These are phyloP conservation scores for Tetragnatha montana DNA, from an alignment of 2,888 invertebrate genomes.

Conservation along the genomic window DNA sequence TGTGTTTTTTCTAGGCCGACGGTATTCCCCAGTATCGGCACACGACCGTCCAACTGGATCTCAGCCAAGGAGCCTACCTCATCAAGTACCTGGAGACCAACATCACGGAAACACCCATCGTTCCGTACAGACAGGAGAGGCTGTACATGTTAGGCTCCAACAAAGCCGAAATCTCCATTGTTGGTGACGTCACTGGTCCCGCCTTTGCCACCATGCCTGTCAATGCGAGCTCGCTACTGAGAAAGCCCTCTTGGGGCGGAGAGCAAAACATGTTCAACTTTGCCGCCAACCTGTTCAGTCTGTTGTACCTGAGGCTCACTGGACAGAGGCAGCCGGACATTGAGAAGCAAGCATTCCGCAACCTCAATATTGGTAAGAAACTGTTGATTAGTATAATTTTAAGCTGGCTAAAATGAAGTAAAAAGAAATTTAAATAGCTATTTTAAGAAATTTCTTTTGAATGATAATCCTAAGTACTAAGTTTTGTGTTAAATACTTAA, in stretches of 20 bases:
- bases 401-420: not conserved
- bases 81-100: slow-evolving; percentile 97
- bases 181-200: slow-evolving; percentile 90
- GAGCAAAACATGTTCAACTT: slow-evolving; percentile 98
- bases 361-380: slow-evolving; percentile 83
- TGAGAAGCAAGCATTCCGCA: slow-evolving; percentile 88
- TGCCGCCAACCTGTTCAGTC: slow-evolving; percentile 93
- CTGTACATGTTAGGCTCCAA: slow-evolving; percentile 97
- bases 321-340: slow-evolving; percentile 89
- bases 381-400: not conserved
- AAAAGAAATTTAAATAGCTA: too few relatives aligned
- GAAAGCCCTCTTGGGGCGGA: slow-evolving; percentile 79
- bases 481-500: too few relatives aligned
- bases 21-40: slow-evolving; percentile 94
- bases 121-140: slow-evolving; percentile 91
- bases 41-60: slow-evolving; percentile 92
- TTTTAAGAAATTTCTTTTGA: too few relatives aligned
- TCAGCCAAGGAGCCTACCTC: slow-evolving; percentile 92
- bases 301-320: slow-evolving; percentile 91
- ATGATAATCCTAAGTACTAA: too few relatives aligned
- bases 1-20: slow-evolving; percentile 81
- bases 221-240: slow-evolving; percentile 76
- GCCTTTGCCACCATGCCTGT: slow-evolving; percentile 84
- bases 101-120: slow-evolving; percentile 93
- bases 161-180: slow-evolving; percentile 79